phyloP scores from a whole-genome alignment of 2,113 vertebrate genomes.

The Pangasianodon gigas region DNA sequence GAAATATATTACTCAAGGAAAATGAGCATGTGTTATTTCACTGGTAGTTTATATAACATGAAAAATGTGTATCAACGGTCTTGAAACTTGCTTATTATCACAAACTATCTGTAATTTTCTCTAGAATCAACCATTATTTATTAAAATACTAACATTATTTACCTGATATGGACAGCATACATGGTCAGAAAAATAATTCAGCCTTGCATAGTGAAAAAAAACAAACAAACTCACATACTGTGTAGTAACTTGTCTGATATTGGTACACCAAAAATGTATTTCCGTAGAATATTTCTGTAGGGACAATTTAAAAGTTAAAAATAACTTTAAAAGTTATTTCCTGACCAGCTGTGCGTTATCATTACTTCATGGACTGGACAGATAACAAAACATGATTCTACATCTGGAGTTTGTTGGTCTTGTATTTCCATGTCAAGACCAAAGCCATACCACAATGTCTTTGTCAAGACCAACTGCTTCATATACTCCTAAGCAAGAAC shows the following conservation, averaged over 20 bases:
- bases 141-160: too few relatives aligned
- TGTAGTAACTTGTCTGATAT: not conserved
- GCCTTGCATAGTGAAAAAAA: not conserved
- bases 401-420: not conserved
- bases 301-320: too few relatives aligned
- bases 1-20: not conserved
- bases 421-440: not conserved
- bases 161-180: not conserved
- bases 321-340: not conserved
- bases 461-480: not conserved
- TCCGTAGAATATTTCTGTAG: not conserved
- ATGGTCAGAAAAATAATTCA: not conserved
- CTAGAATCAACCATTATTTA: not conserved
- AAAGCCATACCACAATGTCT: not conserved
- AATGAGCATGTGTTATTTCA: not conserved
- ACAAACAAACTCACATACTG: not conserved
- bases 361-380: not conserved
- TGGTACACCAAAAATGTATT: not conserved
- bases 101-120: not conserved
- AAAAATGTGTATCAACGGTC: not conserved
- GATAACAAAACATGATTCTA: not conserved
- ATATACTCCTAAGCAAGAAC: not conserved
- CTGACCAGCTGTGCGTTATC: not conserved
- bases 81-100: not conserved
- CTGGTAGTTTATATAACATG: not conserved